Conservation (phyloP, 2,888 invertebrate species). For the Drosophila nr. fundita region DNA sequence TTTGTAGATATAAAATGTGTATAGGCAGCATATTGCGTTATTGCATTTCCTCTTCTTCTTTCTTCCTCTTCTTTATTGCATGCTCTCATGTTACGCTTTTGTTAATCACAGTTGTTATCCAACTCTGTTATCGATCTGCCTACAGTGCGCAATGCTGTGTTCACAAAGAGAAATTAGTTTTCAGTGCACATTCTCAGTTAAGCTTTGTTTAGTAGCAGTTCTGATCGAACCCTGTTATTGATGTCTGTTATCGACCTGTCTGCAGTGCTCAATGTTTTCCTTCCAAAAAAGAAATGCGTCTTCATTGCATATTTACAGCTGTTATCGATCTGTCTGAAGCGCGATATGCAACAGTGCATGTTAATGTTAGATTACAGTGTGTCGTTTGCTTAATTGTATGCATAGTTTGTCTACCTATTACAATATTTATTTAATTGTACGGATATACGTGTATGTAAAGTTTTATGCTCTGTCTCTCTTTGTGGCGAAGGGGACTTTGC, state of each 20-base stretch:
- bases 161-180: no score
- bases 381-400: neutral
- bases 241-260: neutral
- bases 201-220: neutral
- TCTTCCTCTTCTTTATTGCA: neutral
- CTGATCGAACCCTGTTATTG: neutral
- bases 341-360: neutral
- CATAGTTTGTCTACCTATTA: neutral
- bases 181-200: neutral
- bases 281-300: neutral
- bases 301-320: neutral
- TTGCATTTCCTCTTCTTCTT: neutral
- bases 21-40: neutral
- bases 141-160: neutral
- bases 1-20: neutral
- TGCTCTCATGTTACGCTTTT: neutral
- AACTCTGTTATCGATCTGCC: neutral
- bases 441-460: slow-evolving; percentile 6
- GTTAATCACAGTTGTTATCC: neutral
- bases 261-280: neutral
- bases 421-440: neutral
- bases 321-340: neutral
- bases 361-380: neutral
- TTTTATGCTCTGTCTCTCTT: slow-evolving; percentile 16
- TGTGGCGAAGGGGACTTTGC: slow-evolving; percentile 9